These are phyloP conservation scores for Malurus splendens DNA, from an alignment of 2,797 vertebrate species.

Conservation along the genomic window DNA sequence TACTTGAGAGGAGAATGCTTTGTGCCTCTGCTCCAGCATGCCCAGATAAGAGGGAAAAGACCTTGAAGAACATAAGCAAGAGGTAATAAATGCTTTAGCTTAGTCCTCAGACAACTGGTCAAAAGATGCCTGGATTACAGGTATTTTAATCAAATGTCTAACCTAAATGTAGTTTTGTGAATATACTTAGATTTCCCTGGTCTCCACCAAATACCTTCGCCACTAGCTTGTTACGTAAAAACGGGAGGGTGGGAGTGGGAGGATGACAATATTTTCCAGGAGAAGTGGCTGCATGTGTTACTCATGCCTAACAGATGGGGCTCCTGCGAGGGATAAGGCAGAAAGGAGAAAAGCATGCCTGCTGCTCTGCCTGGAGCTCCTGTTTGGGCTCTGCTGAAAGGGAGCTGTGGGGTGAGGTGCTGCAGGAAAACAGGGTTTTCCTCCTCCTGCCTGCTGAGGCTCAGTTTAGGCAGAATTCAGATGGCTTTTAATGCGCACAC, in stretches of 20 bases:
- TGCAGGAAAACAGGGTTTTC: not conserved
- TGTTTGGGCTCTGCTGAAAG: not conserved
- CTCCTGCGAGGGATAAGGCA: not conserved
- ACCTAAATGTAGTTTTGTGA: not conserved
- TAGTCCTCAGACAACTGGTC: not conserved
- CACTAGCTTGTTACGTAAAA: conserved; percentile 30
- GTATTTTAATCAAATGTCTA: not conserved
- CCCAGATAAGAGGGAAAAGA: not conserved
- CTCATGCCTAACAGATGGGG: conserved; percentile 42
- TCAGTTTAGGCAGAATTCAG: not conserved
- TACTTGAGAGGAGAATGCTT: not conserved
- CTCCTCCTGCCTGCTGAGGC: not conserved
- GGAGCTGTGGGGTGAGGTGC: not conserved
- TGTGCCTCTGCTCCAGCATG: not conserved
- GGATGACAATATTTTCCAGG: conserved; percentile 38
- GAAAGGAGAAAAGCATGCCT: not conserved
- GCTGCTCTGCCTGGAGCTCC: not conserved
- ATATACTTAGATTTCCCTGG: not conserved
- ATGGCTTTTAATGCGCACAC: not conserved
- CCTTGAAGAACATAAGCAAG: not conserved
- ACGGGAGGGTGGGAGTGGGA: not conserved
- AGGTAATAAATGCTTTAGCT: not conserved
- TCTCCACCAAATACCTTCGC: not conserved
- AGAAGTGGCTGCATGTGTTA: conserved; percentile 36
- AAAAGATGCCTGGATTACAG: not conserved